Evolutionary conservation across 64 coral and sea anemone genomes (phyloP).

Genomic region (Montipora capricornis): DNA sequence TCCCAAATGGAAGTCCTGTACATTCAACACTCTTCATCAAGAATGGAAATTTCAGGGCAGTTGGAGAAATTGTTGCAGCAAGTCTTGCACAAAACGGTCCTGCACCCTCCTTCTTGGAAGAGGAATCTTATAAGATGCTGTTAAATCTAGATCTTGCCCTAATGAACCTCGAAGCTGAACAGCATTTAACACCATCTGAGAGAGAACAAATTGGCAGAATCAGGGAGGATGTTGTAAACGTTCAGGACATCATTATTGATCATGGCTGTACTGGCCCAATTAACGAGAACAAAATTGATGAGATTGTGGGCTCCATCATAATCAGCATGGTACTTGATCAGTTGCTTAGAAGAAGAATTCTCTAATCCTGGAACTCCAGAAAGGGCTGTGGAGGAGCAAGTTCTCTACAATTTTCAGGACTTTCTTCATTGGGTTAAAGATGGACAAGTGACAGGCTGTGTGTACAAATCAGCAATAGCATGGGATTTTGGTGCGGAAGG

Average conservation of each 20-base stretch:
- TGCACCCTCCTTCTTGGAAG: slow-evolving; percentile 29
- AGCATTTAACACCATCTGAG: slow-evolving; percentile 42
- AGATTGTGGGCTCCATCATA: slow-evolving; percentile 59
- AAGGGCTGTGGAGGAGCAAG: slow-evolving; percentile 35
- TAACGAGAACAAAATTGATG: slow-evolving; percentile 10
- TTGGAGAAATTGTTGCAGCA: slow-evolving; percentile 20
- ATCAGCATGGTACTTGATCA: slow-evolving; percentile 64
- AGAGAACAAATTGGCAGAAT: slow-evolving; percentile 42
- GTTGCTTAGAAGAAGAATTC: background rate
- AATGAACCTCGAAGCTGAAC: slow-evolving; percentile 5
- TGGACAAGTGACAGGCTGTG: slow-evolving; percentile 8
- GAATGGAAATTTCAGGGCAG: slow-evolving; percentile 23
- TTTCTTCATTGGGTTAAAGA: slow-evolving; percentile 60
- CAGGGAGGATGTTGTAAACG: slow-evolving; percentile 47
- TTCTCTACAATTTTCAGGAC: slow-evolving; percentile 67
- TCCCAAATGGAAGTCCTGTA: slow-evolving; percentile 19
- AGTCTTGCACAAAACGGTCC: slow-evolving; percentile 35
- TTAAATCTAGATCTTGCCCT: slow-evolving; percentile 11
- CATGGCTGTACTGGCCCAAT: slow-evolving; percentile 58
- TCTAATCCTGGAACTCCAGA: slow-evolving; percentile 18
- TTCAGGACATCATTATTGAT: slow-evolving; percentile 56
- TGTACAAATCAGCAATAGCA: slow-evolving; percentile 21
- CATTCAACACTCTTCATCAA: slow-evolving; percentile 25
- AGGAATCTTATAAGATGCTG: slow-evolving; percentile 26
- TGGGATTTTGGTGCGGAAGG: slow-evolving; percentile 57